phyloP scores from a whole-genome alignment of 2,113 vertebrate genomes.

The Carollia perspicillata region DNA sequence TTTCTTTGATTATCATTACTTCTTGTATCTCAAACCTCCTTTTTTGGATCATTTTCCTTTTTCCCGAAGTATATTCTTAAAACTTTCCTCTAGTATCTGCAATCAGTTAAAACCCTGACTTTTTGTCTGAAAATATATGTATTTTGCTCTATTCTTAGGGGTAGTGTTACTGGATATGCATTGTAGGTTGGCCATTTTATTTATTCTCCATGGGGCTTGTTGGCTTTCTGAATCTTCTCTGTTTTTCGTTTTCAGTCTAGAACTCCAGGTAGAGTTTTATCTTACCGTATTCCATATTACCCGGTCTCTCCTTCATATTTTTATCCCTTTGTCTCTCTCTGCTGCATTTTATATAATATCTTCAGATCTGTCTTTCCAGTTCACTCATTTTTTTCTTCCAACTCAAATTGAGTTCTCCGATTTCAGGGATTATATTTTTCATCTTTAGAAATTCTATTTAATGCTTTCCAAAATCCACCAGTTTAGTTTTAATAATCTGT shows the following conservation, averaged over 20 bases:
- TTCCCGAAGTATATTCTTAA: neutral
- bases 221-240: neutral
- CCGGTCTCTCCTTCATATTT: neutral
- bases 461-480: neutral
- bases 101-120: neutral
- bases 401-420: neutral
- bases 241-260: neutral
- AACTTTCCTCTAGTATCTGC: neutral
- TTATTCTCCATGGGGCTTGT: neutral
- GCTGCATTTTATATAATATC: neutral
- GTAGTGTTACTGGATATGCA: neutral
- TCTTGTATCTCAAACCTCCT: neutral
- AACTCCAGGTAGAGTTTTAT: neutral
- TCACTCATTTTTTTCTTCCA: neutral
- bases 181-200: neutral
- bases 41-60: neutral
- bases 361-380: neutral
- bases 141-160: neutral
- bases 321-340: neutral
- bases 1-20: neutral
- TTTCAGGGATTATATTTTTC: neutral
- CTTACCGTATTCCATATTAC: fast-evolving
- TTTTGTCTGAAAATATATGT: neutral
- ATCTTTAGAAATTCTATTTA: neutral
- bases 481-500: neutral